phyloP scores from a whole-genome alignment of 2,113 vertebrate genomes.

The Ascaphus truei region DNA sequence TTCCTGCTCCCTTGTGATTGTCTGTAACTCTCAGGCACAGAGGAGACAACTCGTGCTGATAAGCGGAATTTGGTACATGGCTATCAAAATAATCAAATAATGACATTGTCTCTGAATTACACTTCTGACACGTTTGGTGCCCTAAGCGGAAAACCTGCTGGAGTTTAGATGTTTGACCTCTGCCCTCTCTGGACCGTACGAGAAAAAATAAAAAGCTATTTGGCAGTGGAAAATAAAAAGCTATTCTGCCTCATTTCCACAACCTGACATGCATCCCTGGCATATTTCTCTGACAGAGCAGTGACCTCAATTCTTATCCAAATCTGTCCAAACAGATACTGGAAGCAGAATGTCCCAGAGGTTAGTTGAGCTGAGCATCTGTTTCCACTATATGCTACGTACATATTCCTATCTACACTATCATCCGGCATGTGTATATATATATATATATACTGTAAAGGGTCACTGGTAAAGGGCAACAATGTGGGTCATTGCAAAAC shows the following conservation, averaged over 20 bases:
- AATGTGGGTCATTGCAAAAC: no score
- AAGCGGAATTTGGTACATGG: background rate
- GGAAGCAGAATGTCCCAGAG: constrained; percentile 61
- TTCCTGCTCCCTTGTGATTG: background rate
- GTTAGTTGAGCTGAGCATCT: constrained; percentile 63
- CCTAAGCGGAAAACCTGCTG: constrained; percentile 27
- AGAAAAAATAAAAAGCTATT: constrained; percentile 29
- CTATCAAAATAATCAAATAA: constrained; percentile 29
- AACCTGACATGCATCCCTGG: constrained; percentile 33
- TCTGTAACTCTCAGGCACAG: background rate
- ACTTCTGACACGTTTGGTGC: constrained; percentile 19
- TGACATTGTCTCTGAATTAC: constrained; percentile 7
- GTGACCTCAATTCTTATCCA: constrained; percentile 59
- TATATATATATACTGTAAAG: background rate
- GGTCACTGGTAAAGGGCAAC: constrained; percentile 4
- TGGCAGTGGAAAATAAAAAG: constrained; percentile 35
- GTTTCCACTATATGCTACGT: constrained; percentile 54
- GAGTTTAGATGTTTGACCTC: constrained; percentile 31
- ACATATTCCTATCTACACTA: constrained; percentile 38
- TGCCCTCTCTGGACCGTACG: constrained; percentile 10
- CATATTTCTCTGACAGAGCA: constrained; percentile 51
- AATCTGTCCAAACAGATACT: constrained; percentile 62
- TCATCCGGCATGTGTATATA: constrained; percentile 12
- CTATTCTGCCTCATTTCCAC: constrained; percentile 37
- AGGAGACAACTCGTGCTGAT: background rate